phyloP scores from a whole-genome alignment of 2,797 vertebrate genomes.

The Pitangus sulphuratus region DNA sequence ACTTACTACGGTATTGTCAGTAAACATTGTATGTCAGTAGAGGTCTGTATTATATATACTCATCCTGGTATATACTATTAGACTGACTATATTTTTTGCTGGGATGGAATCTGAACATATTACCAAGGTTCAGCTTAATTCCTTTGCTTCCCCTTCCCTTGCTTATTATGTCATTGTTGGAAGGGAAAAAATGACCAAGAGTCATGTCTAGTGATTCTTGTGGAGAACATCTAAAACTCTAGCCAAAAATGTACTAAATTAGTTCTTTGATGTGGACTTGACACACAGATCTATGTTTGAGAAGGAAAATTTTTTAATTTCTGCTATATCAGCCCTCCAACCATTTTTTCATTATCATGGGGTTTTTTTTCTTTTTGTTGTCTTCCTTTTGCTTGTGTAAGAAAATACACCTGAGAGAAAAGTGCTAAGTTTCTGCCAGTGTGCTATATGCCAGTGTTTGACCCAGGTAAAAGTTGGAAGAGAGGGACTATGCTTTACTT shows the following conservation, averaged over 20 bases:
- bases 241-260: neutral
- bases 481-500: neutral
- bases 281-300: neutral
- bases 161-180: neutral
- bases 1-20: neutral
- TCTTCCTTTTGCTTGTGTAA: neutral
- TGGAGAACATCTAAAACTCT: neutral
- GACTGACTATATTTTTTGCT: neutral
- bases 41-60: neutral
- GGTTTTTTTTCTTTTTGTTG: neutral
- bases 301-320: neutral
- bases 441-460: neutral
- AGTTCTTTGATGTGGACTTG: neutral
- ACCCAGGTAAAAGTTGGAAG: neutral
- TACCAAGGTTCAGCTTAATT: neutral
- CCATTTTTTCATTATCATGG: rapidly evolving
- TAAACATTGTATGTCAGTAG: neutral
- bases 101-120: neutral
- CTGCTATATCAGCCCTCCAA: neutral
- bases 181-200: neutral
- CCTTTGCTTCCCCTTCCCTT: neutral
- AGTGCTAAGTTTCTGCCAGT: neutral
- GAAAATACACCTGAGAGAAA: neutral
- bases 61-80: neutral
- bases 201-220: neutral